phyloP scores from a whole-genome alignment of 1,140 invertebrate species.

The Drosophila sturtevanti region DNA sequence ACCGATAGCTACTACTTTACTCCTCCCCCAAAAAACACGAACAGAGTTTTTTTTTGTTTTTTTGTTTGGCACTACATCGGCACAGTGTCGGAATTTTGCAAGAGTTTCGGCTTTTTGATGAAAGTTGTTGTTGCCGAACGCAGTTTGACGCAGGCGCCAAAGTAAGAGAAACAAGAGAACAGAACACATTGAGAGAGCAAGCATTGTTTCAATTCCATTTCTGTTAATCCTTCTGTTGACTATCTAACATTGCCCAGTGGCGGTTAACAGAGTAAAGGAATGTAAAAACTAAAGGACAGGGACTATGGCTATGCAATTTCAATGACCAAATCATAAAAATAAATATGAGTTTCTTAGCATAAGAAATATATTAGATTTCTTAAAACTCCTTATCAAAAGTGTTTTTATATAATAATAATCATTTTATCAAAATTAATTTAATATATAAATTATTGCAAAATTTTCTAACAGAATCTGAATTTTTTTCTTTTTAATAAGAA shows the following conservation, averaged over 20 bases:
- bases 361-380: no score
- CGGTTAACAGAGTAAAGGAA: constrained; percentile 28
- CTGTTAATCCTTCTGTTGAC: not conserved
- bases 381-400: no score
- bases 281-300: constrained; percentile 11
- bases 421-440: no score
- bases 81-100: constrained; percentile 46
- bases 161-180: constrained; percentile 14
- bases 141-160: constrained; percentile 25
- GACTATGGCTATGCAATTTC: no score
- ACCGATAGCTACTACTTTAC: constrained; percentile 42
- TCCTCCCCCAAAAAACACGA: not conserved
- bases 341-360: no score
- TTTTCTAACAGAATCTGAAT: no score
- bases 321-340: no score
- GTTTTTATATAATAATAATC: no score
- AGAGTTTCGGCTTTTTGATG: not conserved
- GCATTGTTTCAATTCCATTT: constrained; percentile 44
- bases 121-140: constrained; percentile 17
- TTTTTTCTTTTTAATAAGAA: no score
- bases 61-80: not conserved
- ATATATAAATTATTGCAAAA: no score
- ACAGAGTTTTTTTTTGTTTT: constrained; percentile 5
- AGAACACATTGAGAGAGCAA: not conserved
- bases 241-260: constrained; percentile 16